Conservation (phyloP, 2,888 invertebrate species). For the Cerceris ruficornis region DNA sequence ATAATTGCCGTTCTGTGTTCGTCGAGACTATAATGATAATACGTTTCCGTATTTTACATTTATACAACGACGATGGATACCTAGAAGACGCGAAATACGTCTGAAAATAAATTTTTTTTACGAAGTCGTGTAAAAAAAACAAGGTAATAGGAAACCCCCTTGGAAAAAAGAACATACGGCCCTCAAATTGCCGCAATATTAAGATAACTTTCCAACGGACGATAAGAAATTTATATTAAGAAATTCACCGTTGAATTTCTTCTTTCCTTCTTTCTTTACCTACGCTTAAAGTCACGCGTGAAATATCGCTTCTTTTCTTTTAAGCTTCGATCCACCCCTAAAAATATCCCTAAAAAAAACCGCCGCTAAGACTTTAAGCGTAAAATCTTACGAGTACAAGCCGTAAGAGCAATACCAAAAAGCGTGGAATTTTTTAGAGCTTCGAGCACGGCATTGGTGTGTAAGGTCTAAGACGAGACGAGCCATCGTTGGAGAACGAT, state of each 20-base stretch:
- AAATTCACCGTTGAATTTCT: neutral
- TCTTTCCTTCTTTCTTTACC: neutral
- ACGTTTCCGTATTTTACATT: slow-evolving; percentile 58
- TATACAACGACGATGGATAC: slow-evolving; percentile 39
- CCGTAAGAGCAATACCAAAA: neutral
- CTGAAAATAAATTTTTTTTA: neutral
- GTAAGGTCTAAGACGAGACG: slow-evolving; percentile 18
- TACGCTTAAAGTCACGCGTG: neutral
- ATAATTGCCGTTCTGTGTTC: slow-evolving; percentile 66
- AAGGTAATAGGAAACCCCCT: neutral
- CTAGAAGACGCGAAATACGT: slow-evolving; percentile 28
- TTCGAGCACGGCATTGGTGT: slow-evolving; percentile 30
- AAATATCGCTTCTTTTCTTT: neutral
- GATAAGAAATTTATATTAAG: neutral
- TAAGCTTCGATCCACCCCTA: too few species aligned
- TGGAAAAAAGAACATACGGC: too few species aligned
- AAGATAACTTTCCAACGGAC: neutral
- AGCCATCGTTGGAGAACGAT: slow-evolving; percentile 33
- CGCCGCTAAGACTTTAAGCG: too few species aligned
- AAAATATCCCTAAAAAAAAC: too few species aligned
- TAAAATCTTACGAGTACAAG: too few species aligned
- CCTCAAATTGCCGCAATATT: too few species aligned
- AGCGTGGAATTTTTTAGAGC: slow-evolving; percentile 25
- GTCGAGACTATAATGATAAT: slow-evolving; percentile 60
- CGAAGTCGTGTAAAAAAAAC: neutral